A percentile compares a stretch with the other conserved stretches of the same genome.
Evolutionary conservation across 2,113 vertebrate species (phyloP).

Genomic region (Callorhinus ursinus): DNA sequence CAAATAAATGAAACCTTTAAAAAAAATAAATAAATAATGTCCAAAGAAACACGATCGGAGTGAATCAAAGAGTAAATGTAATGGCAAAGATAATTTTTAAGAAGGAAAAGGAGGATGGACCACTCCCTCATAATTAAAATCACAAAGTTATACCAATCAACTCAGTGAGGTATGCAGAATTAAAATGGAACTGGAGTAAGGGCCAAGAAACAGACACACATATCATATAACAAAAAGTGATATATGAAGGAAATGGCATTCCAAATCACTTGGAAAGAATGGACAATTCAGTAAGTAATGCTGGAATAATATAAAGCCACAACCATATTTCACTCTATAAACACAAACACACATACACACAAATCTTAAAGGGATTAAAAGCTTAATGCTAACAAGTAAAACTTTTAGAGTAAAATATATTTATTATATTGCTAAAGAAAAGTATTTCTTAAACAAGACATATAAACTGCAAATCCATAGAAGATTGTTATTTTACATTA

Average conservation of each 20-base stretch:
- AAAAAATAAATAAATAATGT: not conserved
- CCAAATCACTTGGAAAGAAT: conserved; percentile 16
- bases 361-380: not conserved
- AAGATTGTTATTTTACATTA: not conserved
- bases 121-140: not conserved
- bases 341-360: not conserved
- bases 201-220: not conserved
- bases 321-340: not conserved
- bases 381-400: not conserved
- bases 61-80: not conserved
- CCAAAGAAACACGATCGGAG: not conserved
- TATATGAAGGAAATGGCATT: not conserved
- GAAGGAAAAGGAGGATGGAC: not conserved
- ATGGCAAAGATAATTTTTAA: not conserved
- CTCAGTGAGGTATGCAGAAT: not conserved
- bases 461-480: not conserved
- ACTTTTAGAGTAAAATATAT: not conserved
- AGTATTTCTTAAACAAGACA: not conserved
- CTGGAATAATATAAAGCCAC: not conserved
- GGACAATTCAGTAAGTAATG: not conserved
- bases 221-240: not conserved
- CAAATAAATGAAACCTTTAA: not conserved
- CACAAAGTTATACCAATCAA: not conserved
- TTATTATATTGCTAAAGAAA: not conserved
- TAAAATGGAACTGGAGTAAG: not conserved